Conservation (phyloP, 2,113 vertebrate species). For the Alethe castanea region DNA sequence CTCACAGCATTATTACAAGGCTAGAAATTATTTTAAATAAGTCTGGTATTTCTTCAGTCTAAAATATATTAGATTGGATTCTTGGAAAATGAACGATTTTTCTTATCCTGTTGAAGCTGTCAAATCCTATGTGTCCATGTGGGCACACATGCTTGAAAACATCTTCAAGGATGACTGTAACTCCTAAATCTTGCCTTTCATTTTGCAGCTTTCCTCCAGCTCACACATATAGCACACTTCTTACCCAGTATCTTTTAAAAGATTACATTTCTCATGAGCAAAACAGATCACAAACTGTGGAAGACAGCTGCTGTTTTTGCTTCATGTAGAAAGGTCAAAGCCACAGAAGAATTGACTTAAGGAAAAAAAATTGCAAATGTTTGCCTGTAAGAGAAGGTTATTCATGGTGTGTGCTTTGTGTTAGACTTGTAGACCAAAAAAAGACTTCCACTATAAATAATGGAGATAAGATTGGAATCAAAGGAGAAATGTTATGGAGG, state of each 20-base stretch:
- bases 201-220: neutral
- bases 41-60: neutral
- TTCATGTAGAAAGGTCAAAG: neutral
- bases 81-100: neutral
- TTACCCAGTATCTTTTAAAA: constrained; percentile 61
- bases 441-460: constrained; percentile 30
- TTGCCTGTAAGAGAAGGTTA: constrained; percentile 50
- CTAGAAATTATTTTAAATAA: neutral
- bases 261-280: constrained; percentile 20
- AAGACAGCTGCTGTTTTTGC: neutral
- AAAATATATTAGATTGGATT: neutral
- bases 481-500: constrained; percentile 20
- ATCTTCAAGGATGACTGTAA: constrained; percentile 34
- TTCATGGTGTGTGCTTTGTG: neutral
- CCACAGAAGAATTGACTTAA: neutral
- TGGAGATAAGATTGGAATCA: constrained; percentile 53
- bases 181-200: constrained; percentile 36
- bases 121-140: neutral
- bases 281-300: neutral
- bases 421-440: constrained; percentile 35
- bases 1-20: neutral
- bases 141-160: neutral
- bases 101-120: neutral
- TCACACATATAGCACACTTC: neutral
- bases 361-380: constrained; percentile 24